Conservation (phyloP, 2,113 vertebrate species). For the Hipposideros armiger region DNA sequence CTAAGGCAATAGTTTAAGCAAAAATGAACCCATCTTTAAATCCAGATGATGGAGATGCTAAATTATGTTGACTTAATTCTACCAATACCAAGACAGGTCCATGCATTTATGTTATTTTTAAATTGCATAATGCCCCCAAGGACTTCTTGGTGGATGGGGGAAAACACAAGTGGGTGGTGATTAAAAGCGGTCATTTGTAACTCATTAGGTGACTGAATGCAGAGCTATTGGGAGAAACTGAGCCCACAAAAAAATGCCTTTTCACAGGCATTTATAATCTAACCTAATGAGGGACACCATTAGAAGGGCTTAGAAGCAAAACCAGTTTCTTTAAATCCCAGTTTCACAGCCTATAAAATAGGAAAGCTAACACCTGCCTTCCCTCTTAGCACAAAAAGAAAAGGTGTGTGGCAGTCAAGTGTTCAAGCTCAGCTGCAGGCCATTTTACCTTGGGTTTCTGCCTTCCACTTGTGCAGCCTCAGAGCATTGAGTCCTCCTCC, state of each 20-base stretch:
- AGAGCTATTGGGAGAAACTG: background rate
- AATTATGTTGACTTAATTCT: background rate
- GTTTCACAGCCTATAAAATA: background rate
- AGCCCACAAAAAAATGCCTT: background rate
- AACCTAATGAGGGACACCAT: background rate
- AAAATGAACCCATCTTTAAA: background rate
- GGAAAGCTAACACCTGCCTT: background rate
- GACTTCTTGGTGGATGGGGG: background rate
- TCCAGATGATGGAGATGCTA: background rate
- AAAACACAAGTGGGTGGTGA: background rate
- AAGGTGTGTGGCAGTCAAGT: background rate
- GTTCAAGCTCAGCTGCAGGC: background rate
- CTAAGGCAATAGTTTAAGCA: background rate
- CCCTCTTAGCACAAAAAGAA: background rate
- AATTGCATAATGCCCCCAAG: background rate
- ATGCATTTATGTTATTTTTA: background rate
- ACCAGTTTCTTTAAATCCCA: background rate
- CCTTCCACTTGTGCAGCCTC: background rate
- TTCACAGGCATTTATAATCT: background rate
- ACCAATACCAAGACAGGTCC: background rate
- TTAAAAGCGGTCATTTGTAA: background rate
- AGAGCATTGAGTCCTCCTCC: background rate
- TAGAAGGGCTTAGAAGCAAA: background rate
- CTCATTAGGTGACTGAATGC: background rate
- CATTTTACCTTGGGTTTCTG: fast-evolving